Base-by-base conservation (phyloP, 2,888 invertebrate species). In the Dimorphilus gyrociliatus region DNA sequence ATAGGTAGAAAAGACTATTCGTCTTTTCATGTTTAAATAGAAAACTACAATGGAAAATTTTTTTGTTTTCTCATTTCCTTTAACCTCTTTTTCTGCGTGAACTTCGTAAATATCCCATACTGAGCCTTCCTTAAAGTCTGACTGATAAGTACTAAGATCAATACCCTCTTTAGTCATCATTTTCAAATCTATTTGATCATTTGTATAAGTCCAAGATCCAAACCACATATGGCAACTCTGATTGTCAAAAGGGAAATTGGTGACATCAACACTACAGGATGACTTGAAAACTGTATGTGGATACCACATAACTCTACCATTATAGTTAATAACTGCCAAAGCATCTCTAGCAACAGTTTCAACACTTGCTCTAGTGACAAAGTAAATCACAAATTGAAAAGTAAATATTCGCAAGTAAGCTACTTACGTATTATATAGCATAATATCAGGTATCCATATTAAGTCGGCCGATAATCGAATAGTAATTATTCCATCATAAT, bases 361-460 rank as follows among this genome's bases (percentile, higher is more conserved):
- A n/a, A 27, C 27, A 12, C 19, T 21, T 6, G 36, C 36, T 16
- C 36, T 36, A 23, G 3, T 16, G 21, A 21, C n/a, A 21, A 21
- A n/a, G 8, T n/a, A 21, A 21, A 10, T 21, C n/a, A n/a, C 21
- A 21, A 8, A n/a, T 10, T 25, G 8, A 25, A 25, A 8, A 24
- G 23, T 24, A 29, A 13, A 15, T 8, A 12, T 25, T 8, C 25
- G 12, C 10, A 27, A 18, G 18, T 25, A 8, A 14, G 17, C 14
- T 23, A 37, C 38, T 33, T 33, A 44, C 44, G 38, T 37, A 29
- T 44, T 45, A 27, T 45, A 44, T 3, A 46, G 35, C 29, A 41
- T 45, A 23, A 44, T 35, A 19, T 44, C 44, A 3, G 46, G 46
- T 15, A 36, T 36, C 46, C 46, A 46, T n/a, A 46, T 43, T n/a